Conservation (phyloP, 64 coral and sea anemone species). For the Trachythela sp. region DNA sequence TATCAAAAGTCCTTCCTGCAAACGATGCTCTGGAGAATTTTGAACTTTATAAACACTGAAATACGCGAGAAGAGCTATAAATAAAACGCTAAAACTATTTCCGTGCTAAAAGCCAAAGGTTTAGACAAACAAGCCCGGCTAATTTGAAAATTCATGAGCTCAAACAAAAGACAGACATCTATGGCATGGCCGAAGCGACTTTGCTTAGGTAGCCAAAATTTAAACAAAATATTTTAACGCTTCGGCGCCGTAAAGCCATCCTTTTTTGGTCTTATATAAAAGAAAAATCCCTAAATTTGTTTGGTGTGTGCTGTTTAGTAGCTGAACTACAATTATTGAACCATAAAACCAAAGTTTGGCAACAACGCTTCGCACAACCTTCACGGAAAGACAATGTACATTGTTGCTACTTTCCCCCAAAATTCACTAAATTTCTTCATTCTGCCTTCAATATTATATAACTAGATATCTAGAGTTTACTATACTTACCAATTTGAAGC, state of each 20-base stretch:
- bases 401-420: not conserved
- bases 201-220: not conserved
- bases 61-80: not conserved
- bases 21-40: too few species aligned
- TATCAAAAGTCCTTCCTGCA: too few species aligned
- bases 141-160: constrained; percentile 22
- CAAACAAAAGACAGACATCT: not conserved
- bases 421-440: not conserved
- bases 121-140: not conserved
- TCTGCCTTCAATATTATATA: not conserved
- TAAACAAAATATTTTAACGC: not conserved
- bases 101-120: not conserved
- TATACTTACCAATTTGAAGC: not conserved
- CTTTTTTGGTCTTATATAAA: not conserved
- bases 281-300: not conserved
- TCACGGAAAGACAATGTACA: not conserved
- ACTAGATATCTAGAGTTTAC: not conserved
- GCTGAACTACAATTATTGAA: not conserved
- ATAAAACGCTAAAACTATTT: not conserved
- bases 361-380: not conserved
- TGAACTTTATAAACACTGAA: not conserved
- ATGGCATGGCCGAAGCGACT: not conserved
- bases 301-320: not conserved
- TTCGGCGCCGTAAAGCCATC: not conserved
- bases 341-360: not conserved